Evolutionary conservation across 2,888 invertebrate species (phyloP).

Genomic region (Brachylomia viminalis): DNA sequence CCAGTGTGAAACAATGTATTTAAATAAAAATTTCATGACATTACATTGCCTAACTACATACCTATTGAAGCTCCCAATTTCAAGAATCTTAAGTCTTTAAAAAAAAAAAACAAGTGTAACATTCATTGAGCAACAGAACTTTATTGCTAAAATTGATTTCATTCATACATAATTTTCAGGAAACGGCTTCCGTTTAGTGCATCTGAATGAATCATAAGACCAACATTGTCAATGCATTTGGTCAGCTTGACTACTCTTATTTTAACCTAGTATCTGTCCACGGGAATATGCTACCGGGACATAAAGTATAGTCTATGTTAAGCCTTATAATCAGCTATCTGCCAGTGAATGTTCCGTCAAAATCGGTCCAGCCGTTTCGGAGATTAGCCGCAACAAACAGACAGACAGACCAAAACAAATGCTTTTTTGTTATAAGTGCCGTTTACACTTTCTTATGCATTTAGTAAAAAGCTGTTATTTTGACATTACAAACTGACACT

Average conservation of each 20-base stretch:
- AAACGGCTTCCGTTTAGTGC: not conserved
- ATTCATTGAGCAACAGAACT: not conserved
- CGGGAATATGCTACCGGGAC: too few species aligned
- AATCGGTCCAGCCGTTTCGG: too few species aligned
- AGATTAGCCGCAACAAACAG: too few species aligned
- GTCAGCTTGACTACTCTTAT: not conserved
- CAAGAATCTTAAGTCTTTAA: too few species aligned
- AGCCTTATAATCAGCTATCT: too few species aligned
- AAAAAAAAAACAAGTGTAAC: not conserved
- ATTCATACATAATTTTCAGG: not conserved
- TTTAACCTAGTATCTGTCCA: not conserved
- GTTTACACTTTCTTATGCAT: too few species aligned
- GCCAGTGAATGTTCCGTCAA: too few species aligned
- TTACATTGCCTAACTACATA: not conserved
- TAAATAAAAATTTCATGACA: not conserved
- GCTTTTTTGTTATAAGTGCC: too few species aligned
- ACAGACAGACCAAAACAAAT: too few species aligned
- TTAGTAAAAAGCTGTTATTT: too few species aligned
- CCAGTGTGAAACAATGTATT: not conserved
- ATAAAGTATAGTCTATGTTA: too few species aligned
- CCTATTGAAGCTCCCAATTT: not conserved
- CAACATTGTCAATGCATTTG: not conserved
- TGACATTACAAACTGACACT: too few species aligned
- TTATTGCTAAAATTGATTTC: not conserved
- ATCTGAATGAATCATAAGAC: not conserved